Evolutionary conservation across 1,140 invertebrate genomes (phyloP).

Genomic region (Yoshiicerus persimilis): DNA sequence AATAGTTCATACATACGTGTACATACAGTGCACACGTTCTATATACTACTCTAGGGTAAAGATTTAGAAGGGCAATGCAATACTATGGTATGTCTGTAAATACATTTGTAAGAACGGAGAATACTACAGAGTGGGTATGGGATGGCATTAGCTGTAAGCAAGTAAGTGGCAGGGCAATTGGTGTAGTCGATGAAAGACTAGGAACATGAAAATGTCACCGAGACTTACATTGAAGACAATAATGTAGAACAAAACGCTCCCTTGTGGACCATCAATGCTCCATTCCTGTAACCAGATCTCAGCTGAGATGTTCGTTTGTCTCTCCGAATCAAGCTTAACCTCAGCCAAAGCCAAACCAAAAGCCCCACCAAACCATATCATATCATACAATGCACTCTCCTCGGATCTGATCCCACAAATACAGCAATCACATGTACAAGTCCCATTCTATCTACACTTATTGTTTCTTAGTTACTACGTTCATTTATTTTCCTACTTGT

Average conservation of each 20-base stretch:
- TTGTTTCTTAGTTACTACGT: not conserved
- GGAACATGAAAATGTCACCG: slow-evolving; percentile 50
- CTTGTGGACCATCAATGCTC: slow-evolving; percentile 46
- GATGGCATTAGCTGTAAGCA: not conserved
- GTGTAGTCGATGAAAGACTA: slow-evolving; percentile 47
- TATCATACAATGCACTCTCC: not conserved
- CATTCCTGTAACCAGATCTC: slow-evolving; percentile 36
- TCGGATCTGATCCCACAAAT: not conserved
- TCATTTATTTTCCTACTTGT: not conserved
- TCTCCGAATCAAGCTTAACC: slow-evolving; percentile 25
- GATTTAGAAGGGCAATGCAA: not conserved
- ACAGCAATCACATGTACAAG: not conserved
- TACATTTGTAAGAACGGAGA: not conserved
- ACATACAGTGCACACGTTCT: no score
- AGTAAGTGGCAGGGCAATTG: slow-evolving; percentile 7
- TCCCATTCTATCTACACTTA: not conserved
- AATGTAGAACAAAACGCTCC: slow-evolving; percentile 51
- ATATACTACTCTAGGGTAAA: no score
- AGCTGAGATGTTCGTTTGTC: slow-evolving; percentile 25
- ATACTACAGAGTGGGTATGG: not conserved
- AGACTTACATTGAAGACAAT: slow-evolving; percentile 49
- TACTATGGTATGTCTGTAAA: not conserved
- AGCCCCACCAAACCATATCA: not conserved
- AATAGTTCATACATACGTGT: no score
- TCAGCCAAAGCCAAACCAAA: not conserved